Evolutionary conservation across 2,888 invertebrate genomes (phyloP).

Genomic region (Eucera pruinosa): DNA sequence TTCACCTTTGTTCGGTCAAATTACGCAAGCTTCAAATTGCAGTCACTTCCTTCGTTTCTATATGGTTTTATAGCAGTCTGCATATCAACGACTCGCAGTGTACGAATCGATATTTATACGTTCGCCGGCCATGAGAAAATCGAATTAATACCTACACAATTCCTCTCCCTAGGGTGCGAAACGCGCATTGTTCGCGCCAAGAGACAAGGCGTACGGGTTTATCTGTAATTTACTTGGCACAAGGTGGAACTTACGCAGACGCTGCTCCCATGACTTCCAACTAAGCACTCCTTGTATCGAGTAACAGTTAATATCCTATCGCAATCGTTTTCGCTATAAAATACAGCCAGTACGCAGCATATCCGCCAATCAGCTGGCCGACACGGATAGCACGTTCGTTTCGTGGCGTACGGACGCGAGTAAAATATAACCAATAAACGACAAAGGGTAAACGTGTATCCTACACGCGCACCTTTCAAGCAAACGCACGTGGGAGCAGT

Average conservation of each 20-base stretch:
- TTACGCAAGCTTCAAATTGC: too few relatives aligned
- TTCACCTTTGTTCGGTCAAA: too few relatives aligned
- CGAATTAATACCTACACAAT: conserved; percentile 4
- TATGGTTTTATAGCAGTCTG: neutral
- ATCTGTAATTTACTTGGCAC: conserved; percentile 27
- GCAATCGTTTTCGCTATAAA: conserved; percentile 54
- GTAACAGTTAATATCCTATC: conserved; percentile 56
- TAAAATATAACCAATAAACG: conserved; percentile 61
- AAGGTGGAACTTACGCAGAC: conserved; percentile 29
- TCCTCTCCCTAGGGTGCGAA: neutral
- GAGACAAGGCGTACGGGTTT: conserved; percentile 23
- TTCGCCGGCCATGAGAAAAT: neutral
- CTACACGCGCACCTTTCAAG: conserved; percentile 45
- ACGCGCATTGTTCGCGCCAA: conserved; percentile 8
- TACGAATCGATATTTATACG: conserved; percentile 12
- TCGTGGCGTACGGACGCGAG: conserved; percentile 18
- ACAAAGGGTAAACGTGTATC: conserved; percentile 39
- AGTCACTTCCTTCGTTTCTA: neutral
- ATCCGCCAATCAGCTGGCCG: conserved; percentile 53
- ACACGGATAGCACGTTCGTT: conserved; percentile 38
- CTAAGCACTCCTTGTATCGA: conserved; percentile 45
- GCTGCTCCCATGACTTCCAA: conserved; percentile 20
- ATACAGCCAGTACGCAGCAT: conserved; percentile 37
- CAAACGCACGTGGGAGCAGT: conserved; percentile 43
- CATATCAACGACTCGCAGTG: neutral